These are phyloP conservation scores for Sycophaga agraensis DNA, from an alignment of 1,140 invertebrate species.

Conservation along the genomic window DNA sequence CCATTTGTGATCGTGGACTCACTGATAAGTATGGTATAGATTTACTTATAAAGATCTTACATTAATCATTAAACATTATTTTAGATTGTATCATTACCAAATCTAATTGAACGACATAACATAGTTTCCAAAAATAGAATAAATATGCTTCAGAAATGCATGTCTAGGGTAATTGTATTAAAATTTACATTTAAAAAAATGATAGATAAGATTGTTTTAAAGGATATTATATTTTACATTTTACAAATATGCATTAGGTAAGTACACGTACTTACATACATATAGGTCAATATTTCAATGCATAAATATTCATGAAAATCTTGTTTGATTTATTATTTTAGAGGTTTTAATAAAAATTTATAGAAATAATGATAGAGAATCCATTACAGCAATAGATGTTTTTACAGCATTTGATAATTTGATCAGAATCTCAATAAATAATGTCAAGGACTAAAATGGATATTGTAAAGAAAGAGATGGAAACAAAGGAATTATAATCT, in stretches of 20 bases:
- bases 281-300: no score
- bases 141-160: not conserved
- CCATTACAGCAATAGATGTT: constrained; percentile 9
- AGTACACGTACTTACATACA: not conserved
- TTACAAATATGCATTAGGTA: constrained; percentile 19
- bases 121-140: not conserved
- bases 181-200: constrained; percentile 18
- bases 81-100: not conserved
- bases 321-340: no score
- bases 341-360: constrained; percentile 1
- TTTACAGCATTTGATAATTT: constrained; percentile 8
- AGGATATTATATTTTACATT: not conserved
- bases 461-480: constrained; percentile 6
- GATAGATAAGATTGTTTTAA: constrained; percentile 13
- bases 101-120: not conserved
- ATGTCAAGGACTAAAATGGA: constrained; percentile 10
- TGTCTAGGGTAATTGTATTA: not conserved
- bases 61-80: not conserved
- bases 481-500: not conserved
- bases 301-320: no score
- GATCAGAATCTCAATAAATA: constrained; percentile 3
- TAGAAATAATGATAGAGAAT: not conserved
- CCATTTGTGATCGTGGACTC: not conserved
- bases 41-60: not conserved
- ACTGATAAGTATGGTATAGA: constrained; percentile 2